phyloP scores from a whole-genome alignment of 2,797 vertebrate genomes.

The Tenualosa ilisha region DNA sequence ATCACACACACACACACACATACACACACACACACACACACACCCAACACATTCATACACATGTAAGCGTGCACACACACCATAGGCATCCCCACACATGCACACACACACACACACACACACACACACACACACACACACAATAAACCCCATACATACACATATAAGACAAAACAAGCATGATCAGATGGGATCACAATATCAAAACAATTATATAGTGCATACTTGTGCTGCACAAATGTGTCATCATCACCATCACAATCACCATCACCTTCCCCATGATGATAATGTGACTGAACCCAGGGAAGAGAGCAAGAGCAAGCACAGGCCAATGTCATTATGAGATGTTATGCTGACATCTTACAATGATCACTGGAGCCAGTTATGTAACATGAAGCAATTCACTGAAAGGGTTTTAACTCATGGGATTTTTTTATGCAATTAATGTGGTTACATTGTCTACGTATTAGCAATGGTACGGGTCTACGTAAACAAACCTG shows the following conservation, averaged over 20 bases:
- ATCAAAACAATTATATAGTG: not conserved
- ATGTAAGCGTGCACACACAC: too few relatives aligned
- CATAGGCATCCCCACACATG: too few relatives aligned
- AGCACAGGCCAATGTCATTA: not conserved
- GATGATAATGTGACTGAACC: not conserved
- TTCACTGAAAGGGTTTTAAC: not conserved
- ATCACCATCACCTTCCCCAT: not conserved
- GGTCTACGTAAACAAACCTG: conserved; percentile 61
- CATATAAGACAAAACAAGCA: not conserved
- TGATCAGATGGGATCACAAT: not conserved
- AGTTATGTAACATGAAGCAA: not conserved
- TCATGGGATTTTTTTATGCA: not conserved
- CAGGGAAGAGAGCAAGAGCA: not conserved
- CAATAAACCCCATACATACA: too few relatives aligned
- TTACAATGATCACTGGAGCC: not conserved
- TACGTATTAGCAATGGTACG: not conserved
- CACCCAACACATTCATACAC: too few relatives aligned
- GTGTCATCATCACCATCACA: not conserved
- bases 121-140: not conserved
- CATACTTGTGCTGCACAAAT: not conserved
- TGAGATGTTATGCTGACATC: not conserved
- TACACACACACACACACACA: not conserved
- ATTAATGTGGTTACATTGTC: not conserved
- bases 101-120: not conserved
- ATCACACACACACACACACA: too few relatives aligned